Evolutionary conservation across 1,140 invertebrate genomes (phyloP).

Genomic region (Drosophila carrolli): DNA sequence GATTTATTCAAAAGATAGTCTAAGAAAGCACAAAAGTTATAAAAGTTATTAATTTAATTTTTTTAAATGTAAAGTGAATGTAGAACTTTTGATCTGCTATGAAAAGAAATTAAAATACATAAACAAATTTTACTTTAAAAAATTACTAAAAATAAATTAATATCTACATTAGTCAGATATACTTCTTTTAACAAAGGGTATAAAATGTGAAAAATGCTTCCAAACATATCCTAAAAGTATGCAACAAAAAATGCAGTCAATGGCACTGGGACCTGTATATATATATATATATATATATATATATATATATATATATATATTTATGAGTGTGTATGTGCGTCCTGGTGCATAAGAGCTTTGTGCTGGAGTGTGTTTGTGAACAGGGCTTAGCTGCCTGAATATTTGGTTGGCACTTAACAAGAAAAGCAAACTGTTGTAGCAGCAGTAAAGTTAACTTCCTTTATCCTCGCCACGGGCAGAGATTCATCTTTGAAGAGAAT

Average conservation of each 20-base stretch:
- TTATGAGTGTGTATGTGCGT: constrained; percentile 2
- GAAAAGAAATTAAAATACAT: too few relatives aligned
- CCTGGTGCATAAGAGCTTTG: constrained; percentile 12
- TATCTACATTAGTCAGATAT: neutral
- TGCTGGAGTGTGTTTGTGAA: constrained; percentile 21
- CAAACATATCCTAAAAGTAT: constrained; percentile 36
- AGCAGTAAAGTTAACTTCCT: constrained; percentile 44
- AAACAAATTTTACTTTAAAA: too few relatives aligned
- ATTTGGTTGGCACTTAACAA: constrained; percentile 62
- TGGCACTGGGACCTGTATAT: constrained; percentile 20
- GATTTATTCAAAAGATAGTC: neutral
- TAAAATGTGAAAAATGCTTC: constrained; percentile 34
- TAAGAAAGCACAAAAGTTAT: too few relatives aligned
- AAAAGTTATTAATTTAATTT: too few relatives aligned
- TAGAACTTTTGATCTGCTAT: too few relatives aligned
- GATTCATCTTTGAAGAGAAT: constrained; percentile 12
- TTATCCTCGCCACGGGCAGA: constrained; percentile 7
- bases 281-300: neutral
- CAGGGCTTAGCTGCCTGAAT: constrained; percentile 33
- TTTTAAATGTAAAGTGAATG: too few relatives aligned
- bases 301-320: neutral
- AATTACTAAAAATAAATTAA: too few relatives aligned
- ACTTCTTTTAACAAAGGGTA: constrained; percentile 11
- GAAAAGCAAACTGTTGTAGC: constrained; percentile 47
- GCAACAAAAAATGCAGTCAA: constrained; percentile 47